A percentile compares a stretch with the other conserved stretches of the same genome.
These are phyloP conservation scores for Thunnus maccoyii DNA, from an alignment of 2,113 vertebrate species.

Conservation along the genomic window DNA sequence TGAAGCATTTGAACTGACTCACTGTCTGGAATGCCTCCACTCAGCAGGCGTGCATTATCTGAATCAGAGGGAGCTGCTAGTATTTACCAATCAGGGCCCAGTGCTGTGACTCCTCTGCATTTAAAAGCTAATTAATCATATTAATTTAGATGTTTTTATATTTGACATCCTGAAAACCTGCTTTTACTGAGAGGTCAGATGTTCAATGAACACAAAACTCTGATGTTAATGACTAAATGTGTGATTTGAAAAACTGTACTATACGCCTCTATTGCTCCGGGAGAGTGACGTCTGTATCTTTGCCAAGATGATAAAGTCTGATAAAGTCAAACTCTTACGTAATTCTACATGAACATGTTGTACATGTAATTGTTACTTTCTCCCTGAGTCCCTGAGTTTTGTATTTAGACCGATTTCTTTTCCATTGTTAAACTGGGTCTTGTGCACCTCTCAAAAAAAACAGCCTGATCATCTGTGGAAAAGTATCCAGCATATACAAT, in stretches of 20 bases:
- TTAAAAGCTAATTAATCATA: slow-evolving; percentile 33
- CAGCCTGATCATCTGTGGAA: too few relatives aligned
- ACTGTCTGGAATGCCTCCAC: slow-evolving; percentile 61
- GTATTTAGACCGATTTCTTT: too few relatives aligned
- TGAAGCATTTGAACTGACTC: slow-evolving; percentile 64
- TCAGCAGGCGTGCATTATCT: slow-evolving; percentile 64
- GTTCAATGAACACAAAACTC: neutral
- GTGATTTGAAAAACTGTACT: neutral
- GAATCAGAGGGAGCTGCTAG: slow-evolving; percentile 30
- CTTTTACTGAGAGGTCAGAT: neutral
- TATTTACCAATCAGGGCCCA: slow-evolving; percentile 47
- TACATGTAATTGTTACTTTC: too few relatives aligned
- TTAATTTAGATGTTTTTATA: slow-evolving; percentile 23
- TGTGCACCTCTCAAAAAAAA: too few relatives aligned
- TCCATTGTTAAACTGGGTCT: too few relatives aligned
- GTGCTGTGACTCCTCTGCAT: slow-evolving; percentile 29
- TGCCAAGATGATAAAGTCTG: neutral
- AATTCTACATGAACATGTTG: too few relatives aligned
- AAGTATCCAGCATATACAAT: too few relatives aligned
- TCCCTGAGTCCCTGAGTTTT: too few relatives aligned
- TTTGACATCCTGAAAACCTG: slow-evolving; percentile 11
- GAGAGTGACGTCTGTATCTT: neutral
- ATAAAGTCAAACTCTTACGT: too few relatives aligned
- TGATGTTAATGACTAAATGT: neutral
- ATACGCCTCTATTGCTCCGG: neutral